Base-by-base conservation (phyloP, 1,140 invertebrate species). In the Musca domestica region DNA sequence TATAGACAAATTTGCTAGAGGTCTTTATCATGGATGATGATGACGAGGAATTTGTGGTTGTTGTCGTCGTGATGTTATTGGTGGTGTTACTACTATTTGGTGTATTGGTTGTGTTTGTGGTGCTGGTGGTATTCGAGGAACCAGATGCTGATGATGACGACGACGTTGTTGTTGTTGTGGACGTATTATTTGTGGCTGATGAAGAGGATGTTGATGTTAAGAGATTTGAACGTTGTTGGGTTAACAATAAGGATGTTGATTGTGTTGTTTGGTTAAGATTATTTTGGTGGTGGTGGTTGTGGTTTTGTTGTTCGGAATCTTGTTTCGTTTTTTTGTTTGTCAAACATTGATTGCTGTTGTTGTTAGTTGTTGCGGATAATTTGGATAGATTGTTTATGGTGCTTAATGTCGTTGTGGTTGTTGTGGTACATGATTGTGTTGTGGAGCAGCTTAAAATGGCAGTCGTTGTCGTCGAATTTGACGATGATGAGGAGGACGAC, bases 1-100 rank as follows among this genome's bases (percentile, higher is more conserved):
- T 79, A 64, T 80, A 80, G 17, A 80, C 76, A 52, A 80, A 79
- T 67, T 80, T 80, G 5, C 76, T 75, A 3, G 77, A 76, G 15
- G 77, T 80, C 65, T 80, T 80, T 6, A 79, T 58, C 19, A 79
- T 68, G 7, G 67, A 66, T 56, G 72, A 64, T 52, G 30, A 51
- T 12, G 63, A 30, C n/a, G 61, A 54, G 27, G 17, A 19, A 34
- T 3, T 54, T 30, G 4, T 41, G 20, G 67, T 34, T 68, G 56
- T 20, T 54, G 71, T 69, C 3, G 25, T n/a, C 12, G 25, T 30
- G 34, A 41, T 5, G 34, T 7, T 41, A n/a, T n/a, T n/a, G n/a
- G 34, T 41, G 34, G 34, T 12, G 12, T 41, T 41, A 41, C 34
- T 41, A 41, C 34, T 30, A 9, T 30, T 48, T 15, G 66, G 19